phyloP scores from a whole-genome alignment of 2,888 invertebrate genomes.

The Apodemia zela region DNA sequence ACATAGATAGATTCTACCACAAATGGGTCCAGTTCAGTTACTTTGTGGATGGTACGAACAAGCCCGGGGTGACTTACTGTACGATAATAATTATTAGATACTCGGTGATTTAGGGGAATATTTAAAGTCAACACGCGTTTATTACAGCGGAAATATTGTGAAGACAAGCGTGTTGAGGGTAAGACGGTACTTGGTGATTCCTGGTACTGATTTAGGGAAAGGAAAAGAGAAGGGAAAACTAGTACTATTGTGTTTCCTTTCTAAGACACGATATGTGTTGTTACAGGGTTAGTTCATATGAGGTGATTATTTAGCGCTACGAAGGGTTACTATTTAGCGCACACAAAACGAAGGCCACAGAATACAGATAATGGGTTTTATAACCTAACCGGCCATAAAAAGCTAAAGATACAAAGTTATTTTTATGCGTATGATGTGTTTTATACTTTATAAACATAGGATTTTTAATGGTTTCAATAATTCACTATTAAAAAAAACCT shows the following conservation, averaged over 20 bases:
- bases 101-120: background rate
- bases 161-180: constrained; percentile 37
- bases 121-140: background rate
- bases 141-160: constrained; percentile 7
- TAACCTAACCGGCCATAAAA: background rate
- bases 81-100: background rate
- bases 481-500: no score
- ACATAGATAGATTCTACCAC: no score
- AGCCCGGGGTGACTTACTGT: no score
- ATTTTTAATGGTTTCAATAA: no score
- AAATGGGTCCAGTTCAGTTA: no score
- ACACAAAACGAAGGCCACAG: background rate
- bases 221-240: constrained; percentile 25
- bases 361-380: background rate
- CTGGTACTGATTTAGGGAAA: constrained; percentile 47
- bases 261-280: background rate
- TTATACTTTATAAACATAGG: no score
- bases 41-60: no score
- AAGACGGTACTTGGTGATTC: constrained; percentile 51
- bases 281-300: background rate
- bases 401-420: background rate
- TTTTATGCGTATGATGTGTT: no score
- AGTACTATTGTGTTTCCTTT: background rate
- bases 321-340: no score
- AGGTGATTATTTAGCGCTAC: background rate